Evolutionary conservation across 2,797 vertebrate genomes (phyloP), one percentile per base, ranked within the genome.

Genomic region (Parauchenoglanis ngamensis): DNA sequence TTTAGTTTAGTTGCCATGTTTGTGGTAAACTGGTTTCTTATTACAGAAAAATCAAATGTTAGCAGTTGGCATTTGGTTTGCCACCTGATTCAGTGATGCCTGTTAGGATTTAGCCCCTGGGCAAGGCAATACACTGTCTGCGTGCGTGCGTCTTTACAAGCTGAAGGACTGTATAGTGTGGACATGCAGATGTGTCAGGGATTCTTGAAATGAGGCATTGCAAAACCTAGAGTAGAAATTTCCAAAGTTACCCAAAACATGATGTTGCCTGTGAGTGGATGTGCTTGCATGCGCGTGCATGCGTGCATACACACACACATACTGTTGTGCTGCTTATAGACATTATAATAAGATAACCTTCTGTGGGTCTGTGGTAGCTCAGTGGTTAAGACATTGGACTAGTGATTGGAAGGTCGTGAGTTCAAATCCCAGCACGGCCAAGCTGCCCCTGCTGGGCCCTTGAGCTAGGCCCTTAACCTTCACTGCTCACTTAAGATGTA

Each of bases 101-200:
- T 87, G 56, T 75, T 67, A n/a, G 46, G 76, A 78, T 78, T 57
- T 35, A 57, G 75, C 67, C 67, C n/a, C 40, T 7, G 17, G 79
- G 44, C 23, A 6, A 12, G 28, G 70, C 10, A 70, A 57, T 10
- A 59, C 52, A 23, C 17, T 25, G 25, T 77, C 23, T 49, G 46
- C 15, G 25, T 49, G 75, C 28, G n/a, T 78, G n/a, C 21, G 13
- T 61, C 61, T 57, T 73, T 80, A 72, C 56, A 75, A 87, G 49
- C 78, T 52, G 40, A 63, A 79, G 31, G 35, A 59, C 12, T 80
- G 67, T 40, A 63, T 35, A 80, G 56, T 59, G 17, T 78, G 23
- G 15, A 40, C 28, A 57, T 57, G 25, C 17, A 78, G 28, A 77
- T 54, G 75, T 54, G 49, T 78, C 44, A 15, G 40, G 46, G 73